Percentiles rank a stretch among this genome's conserved stretches.
These are phyloP conservation scores for Watsonalla binaria DNA, from an alignment of 2,888 invertebrate genomes.

Conservation along the genomic window DNA sequence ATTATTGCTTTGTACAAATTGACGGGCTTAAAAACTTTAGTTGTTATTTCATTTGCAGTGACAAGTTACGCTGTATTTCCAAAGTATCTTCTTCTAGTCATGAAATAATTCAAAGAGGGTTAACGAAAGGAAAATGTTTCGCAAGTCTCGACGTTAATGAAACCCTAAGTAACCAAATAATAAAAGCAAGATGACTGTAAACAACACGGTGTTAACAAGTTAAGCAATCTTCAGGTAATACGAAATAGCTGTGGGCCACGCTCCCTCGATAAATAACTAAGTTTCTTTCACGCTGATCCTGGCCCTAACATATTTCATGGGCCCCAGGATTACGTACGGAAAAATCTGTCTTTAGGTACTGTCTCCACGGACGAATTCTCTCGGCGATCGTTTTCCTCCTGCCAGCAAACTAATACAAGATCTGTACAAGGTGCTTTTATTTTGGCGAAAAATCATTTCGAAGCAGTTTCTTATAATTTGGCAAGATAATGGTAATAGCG, in stretches of 20 bases:
- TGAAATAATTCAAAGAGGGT: background rate
- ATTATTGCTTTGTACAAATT: no score
- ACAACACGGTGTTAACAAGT: conserved; percentile 30
- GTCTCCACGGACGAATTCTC: background rate
- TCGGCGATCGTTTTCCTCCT: no score
- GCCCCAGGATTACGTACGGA: conserved; percentile 25
- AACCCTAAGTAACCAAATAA: background rate
- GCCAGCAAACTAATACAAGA: no score
- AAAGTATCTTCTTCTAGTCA: no score
- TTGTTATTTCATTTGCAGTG: no score
- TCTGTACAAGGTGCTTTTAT: no score
- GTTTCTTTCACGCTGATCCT: conserved; percentile 37
- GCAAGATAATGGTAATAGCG: no score
- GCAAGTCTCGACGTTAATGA: background rate
- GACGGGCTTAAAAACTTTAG: no score
- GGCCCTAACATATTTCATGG: conserved; percentile 40
- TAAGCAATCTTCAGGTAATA: conserved; percentile 33
- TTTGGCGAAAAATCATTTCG: no score
- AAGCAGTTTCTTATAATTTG: no score
- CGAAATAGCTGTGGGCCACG: conserved; percentile 4
- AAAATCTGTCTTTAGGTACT: conserved; percentile 17
- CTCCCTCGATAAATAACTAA: conserved; percentile 32
- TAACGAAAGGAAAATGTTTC: background rate
- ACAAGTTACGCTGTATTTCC: no score
- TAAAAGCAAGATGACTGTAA: conserved; percentile 14